These are phyloP conservation scores for Sarcophaga subvicina DNA, from an alignment of 2,888 invertebrate species.

Conservation along the genomic window DNA sequence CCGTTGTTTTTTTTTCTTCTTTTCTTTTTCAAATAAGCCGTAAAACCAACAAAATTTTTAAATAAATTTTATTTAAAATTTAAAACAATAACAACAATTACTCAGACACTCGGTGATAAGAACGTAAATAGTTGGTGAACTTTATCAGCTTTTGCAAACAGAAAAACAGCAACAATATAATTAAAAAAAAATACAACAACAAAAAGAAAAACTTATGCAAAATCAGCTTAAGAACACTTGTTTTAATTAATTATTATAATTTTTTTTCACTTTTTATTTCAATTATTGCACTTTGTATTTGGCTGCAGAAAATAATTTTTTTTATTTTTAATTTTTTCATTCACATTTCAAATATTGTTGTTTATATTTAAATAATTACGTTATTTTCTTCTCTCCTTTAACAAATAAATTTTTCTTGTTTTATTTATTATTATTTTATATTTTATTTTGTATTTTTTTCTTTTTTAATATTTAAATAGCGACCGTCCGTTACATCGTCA, in stretches of 20 bases:
- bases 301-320: not conserved
- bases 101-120: constrained; percentile 52
- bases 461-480: constrained; percentile 42
- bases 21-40: not conserved
- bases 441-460: constrained; percentile 4
- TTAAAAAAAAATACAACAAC: not conserved
- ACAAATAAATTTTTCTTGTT: constrained; percentile 54
- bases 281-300: constrained; percentile 19
- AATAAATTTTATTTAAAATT: not conserved
- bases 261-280: constrained; percentile 28
- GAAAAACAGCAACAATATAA: no score
- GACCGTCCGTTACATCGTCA: constrained; percentile 74
- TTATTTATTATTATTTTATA: constrained; percentile 16
- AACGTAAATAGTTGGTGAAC: constrained; percentile 35
- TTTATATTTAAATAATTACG: constrained; percentile 19
- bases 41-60: not conserved
- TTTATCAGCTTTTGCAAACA: constrained; percentile 34
- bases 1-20: constrained; percentile 10
- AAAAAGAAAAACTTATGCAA: constrained; percentile 7
- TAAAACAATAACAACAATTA: constrained; percentile 24
- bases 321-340: not conserved
- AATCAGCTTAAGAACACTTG: constrained; percentile 51
- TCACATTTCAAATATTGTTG: not conserved
- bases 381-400: constrained; percentile 25
- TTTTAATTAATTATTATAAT: constrained; percentile 4